Conservation (phyloP, 2,797 vertebrate species). For the Tachyglossus aculeatus region DNA sequence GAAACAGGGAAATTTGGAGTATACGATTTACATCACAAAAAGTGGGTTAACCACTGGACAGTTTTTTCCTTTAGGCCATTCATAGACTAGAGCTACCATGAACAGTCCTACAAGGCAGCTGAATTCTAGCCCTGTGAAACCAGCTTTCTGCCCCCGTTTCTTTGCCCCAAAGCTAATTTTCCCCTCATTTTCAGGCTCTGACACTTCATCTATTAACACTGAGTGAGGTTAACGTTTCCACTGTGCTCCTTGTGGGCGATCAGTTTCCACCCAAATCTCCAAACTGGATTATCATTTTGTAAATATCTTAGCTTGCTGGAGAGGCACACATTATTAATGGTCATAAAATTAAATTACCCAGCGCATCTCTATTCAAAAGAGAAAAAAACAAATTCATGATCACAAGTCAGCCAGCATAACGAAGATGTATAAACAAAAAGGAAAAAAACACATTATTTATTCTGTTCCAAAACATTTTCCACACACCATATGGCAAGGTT, state of each 20-base stretch:
- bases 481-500: conserved; percentile 49
- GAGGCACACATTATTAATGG: conserved; percentile 48
- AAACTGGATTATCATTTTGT: conserved; percentile 55
- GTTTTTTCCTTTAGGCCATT: too few relatives aligned
- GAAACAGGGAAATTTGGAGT: too few relatives aligned
- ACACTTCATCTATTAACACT: not conserved
- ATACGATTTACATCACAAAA: too few relatives aligned
- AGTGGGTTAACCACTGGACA: too few relatives aligned
- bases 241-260: conserved; percentile 24
- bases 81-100: too few relatives aligned
- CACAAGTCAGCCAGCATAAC: conserved; percentile 27
- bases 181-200: not conserved
- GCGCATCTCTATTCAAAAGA: conserved; percentile 32
- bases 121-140: not conserved
- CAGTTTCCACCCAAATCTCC: conserved; percentile 52
- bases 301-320: conserved; percentile 53
- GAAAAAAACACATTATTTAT: conserved; percentile 22
- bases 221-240: conserved; percentile 10
- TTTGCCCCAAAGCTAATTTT: not conserved
- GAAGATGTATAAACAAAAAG: conserved; percentile 32
- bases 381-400: conserved; percentile 26
- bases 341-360: conserved; percentile 47
- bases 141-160: not conserved
- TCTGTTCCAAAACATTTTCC: conserved; percentile 61
- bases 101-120: too few relatives aligned